A percentile compares a stretch with the other conserved stretches of the same genome.
Evolutionary conservation across 2,888 invertebrate species (phyloP).

Genomic region (Chrysolina haemoptera): DNA sequence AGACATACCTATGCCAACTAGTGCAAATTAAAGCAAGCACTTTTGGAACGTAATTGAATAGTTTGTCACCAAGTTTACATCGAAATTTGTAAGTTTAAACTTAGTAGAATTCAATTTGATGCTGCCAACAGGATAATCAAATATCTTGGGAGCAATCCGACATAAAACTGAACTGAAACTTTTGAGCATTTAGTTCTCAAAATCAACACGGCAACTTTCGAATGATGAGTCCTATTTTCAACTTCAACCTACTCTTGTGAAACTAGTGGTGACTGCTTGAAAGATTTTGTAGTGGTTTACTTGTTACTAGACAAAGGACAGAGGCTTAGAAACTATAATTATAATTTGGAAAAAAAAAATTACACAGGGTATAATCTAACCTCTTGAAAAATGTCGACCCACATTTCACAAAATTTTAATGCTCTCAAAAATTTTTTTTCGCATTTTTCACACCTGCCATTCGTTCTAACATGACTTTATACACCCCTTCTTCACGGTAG

Average conservation of each 20-base stretch:
- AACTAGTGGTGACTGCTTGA: too few species aligned
- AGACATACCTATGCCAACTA: constrained; percentile 35
- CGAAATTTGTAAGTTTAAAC: constrained; percentile 36
- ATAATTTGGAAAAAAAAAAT: too few species aligned
- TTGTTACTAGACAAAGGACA: too few species aligned
- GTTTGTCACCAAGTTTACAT: constrained; percentile 43
- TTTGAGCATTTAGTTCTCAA: not conserved
- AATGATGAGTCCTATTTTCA: not conserved
- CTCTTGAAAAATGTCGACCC: too few species aligned
- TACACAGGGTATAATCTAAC: too few species aligned
- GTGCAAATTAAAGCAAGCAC: constrained; percentile 38
- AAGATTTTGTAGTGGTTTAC: too few species aligned
- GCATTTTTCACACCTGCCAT: too few species aligned
- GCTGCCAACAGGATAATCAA: constrained; percentile 41
- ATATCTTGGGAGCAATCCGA: constrained; percentile 19
- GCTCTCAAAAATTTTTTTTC: too few species aligned
- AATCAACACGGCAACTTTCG: not conserved
- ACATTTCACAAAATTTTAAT: too few species aligned
- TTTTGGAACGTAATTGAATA: constrained; percentile 38
- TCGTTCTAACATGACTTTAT: too few species aligned
- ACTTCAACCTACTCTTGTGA: not conserved
- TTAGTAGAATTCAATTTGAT: constrained; percentile 43
- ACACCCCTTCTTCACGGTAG: too few species aligned
- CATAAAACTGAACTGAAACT: not conserved
- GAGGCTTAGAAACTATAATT: too few species aligned